Evolutionary conservation across 2,113 vertebrate genomes (phyloP), one percentile per base, ranked within the genome.

Genomic region (Microcebus ravelobensis): DNA sequence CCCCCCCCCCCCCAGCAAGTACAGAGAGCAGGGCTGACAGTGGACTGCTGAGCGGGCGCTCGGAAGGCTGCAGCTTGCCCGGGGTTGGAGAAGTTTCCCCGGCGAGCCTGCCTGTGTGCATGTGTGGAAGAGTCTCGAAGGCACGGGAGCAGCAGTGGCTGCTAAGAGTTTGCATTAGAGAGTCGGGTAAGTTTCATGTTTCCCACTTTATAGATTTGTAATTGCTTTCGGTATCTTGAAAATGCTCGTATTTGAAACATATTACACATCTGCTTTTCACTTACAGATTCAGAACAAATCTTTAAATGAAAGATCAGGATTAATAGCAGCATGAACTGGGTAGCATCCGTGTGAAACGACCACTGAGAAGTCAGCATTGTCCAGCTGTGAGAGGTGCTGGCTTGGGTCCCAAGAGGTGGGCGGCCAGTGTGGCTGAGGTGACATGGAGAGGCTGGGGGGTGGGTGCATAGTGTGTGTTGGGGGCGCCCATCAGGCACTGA

Each of bases 161-260:
- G 27, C 59, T 59, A n/a, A 17, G 48, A 45, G 36, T 73, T 70
- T 42, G 45, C 8, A 12, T 57, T 42, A 42, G 77, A 57, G 57
- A 80, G 10, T 57, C 21, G 45, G 61, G 57, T 45, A 52, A 29
- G 18, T 77, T 50, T 80, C 34, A 3, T 21, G 5, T 14, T 82
- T 76, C 25, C 57, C 29, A 7, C 48, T 77, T 91, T 36, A 48
- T 18, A 65, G 2, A 42, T 94, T 52, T 74, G 79, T 45, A 57
- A 31, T 59, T 48, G 27, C n/a, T 94, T 85, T 68, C 57, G 20
- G 10, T 67, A 67, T 59, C 31, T 71, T 71, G 48, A 36, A 71
- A 94, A 73, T 95, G 70, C 81, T 74, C 71, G 9, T 59, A 57
- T 70, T 67, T 90, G 91, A 34, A 90, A 36, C 23, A 57, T 34